Base-by-base conservation (phyloP, 2,113 vertebrate species). In the Trinectes maculatus region DNA sequence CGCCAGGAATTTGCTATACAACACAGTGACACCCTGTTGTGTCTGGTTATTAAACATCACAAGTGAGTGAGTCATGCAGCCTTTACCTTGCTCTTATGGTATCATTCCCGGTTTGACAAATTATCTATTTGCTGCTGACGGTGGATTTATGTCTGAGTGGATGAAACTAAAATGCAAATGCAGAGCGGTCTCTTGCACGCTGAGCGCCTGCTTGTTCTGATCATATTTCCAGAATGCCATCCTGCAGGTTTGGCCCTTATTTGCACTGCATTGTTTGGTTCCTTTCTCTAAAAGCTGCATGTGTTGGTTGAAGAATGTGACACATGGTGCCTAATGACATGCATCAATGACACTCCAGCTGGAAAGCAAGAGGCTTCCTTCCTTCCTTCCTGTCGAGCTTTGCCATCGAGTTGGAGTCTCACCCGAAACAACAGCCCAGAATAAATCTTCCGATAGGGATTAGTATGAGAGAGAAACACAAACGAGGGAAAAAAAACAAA, bases 361-460 rank as follows among this genome's bases (percentile, higher is more conserved):
- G 68, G 70, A 79, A 71, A 66, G 52, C 22, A 21, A 75, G 64
- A 57, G 76, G 54, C 59, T 77, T 68, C 61, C 57, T 65, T 68
- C 61, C 57, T 65, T 68, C 46, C 57, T 83, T 60, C 55, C 77
- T 82, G 80, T 73, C 79, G 74, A 84, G 81, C 61, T 49, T 44
- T 34, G 57, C 72, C 49, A 60, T 77, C 64, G 60, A 81, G 66
- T 63, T 61, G 47, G 62, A 68, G 69, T 76, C 73, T 82, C 63
- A 71, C 79, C 79, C 40, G 19, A 70, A 70, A 81, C 79, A 73
- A 71, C 80, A 73, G 72, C 81, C 25, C 77, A 74, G 79, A 80
- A 77, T 63, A 81, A 76, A 70, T 82, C 80, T 72, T 85, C 74
- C 71, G 67, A 83, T 39, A 52, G 62, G 82, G 84, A 89, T 90